These are phyloP conservation scores for Sesia bembeciformis DNA, from an alignment of 2,888 invertebrate genomes.

Conservation along the genomic window DNA sequence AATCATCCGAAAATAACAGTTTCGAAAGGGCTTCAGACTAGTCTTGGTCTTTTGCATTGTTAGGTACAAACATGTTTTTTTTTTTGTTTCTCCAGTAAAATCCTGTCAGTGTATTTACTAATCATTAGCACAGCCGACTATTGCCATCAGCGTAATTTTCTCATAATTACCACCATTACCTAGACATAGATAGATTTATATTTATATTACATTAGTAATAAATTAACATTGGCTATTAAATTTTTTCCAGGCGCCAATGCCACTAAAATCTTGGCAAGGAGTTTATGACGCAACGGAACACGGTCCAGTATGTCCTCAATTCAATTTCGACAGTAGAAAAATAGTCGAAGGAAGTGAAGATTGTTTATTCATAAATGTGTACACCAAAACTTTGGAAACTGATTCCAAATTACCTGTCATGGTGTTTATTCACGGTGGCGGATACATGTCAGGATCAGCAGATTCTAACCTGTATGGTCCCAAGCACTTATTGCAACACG, in stretches of 20 bases:
- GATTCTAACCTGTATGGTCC: constrained; percentile 29
- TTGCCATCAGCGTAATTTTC: no score
- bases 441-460: constrained; percentile 18
- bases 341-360: constrained; percentile 18
- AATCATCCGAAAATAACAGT: no score
- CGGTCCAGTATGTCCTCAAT: constrained; percentile 17
- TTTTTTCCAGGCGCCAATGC: constrained; percentile 17
- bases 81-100: no score
- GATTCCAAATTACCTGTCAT: constrained; percentile 22
- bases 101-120: no score
- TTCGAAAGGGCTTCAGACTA: no score
- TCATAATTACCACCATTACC: no score
- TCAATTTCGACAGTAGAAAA: constrained; percentile 6
- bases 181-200: no score
- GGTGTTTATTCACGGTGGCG: constrained; percentile 32
- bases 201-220: no score
- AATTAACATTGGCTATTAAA: no score
- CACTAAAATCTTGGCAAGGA: constrained; percentile 18
- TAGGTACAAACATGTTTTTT: no score
- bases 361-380: constrained; percentile 23
- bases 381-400: constrained; percentile 10
- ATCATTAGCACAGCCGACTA: no score
- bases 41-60: no score
- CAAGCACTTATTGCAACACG: constrained; percentile 36
- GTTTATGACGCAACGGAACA: constrained; percentile 18